These are phyloP conservation scores for Gobiocypris rarus DNA, from an alignment of 2,113 vertebrate species.

Conservation along the genomic window DNA sequence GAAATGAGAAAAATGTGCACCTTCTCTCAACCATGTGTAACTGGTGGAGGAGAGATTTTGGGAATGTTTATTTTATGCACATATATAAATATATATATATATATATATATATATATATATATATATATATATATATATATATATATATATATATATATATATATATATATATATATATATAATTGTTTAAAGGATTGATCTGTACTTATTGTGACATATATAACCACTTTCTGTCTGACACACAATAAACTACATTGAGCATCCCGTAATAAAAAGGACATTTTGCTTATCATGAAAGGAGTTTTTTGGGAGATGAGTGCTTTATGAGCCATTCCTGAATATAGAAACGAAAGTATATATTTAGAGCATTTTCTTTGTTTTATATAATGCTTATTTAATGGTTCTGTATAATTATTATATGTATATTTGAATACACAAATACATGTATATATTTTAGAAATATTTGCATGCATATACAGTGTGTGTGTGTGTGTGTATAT, in stretches of 20 bases:
- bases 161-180: no score
- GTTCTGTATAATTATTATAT: background rate
- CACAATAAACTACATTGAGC: slow-evolving; percentile 50
- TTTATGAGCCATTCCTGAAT: slow-evolving; percentile 51
- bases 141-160: no score
- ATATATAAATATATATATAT: no score
- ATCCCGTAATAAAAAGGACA: slow-evolving; percentile 60
- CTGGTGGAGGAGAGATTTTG: background rate
- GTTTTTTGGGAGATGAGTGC: slow-evolving; percentile 31
- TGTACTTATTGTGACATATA: background rate
- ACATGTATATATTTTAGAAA: no score
- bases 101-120: no score
- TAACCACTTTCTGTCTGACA: slow-evolving; percentile 33
- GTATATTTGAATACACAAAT: no score
- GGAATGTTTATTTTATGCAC: background rate
- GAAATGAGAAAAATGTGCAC: background rate
- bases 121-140: no score
- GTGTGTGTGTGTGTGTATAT: no score
- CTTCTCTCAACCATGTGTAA: background rate
- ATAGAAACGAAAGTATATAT: slow-evolving; percentile 33
- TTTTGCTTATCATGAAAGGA: slow-evolving; percentile 69
- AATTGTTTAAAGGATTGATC: slow-evolving; percentile 22
- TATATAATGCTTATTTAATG: slow-evolving; percentile 3
- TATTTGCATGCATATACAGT: no score
- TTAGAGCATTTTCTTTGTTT: background rate